A percentile compares a stretch with the other conserved stretches of the same genome.
Conservation (phyloP, 2,113 vertebrate species). For the Xenopus laevis region DNA sequence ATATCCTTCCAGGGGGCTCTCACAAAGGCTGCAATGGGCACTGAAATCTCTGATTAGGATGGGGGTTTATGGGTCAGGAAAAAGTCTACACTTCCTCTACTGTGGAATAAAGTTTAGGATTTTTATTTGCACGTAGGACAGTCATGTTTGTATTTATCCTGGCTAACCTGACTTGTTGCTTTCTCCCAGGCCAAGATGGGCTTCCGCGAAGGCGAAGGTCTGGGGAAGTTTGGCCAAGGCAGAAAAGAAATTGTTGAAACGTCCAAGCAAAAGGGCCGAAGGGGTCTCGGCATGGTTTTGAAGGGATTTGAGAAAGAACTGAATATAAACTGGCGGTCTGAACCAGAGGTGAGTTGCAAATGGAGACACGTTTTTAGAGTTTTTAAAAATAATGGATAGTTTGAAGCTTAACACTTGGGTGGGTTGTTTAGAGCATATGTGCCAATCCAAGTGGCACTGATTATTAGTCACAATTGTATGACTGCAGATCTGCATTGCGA, state of each 20-base stretch:
- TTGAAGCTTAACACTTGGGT: too few relatives aligned
- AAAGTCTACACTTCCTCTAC: neutral
- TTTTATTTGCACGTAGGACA: too few relatives aligned
- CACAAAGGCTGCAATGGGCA: neutral
- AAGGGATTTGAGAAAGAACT: slow-evolving; percentile 91
- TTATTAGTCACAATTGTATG: too few relatives aligned
- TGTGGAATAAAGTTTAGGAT: too few relatives aligned
- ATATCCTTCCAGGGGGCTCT: slow-evolving; percentile 21
- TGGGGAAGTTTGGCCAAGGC: slow-evolving; percentile 93
- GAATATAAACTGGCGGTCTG: slow-evolving; percentile 87
- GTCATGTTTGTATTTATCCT: too few relatives aligned
- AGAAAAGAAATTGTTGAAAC: slow-evolving; percentile 92
- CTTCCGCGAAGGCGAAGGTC: slow-evolving; percentile 89
- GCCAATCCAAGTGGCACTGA: too few relatives aligned
- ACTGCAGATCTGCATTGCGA: too few relatives aligned
- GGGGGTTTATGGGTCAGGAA: neutral
- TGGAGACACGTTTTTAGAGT: too few relatives aligned
- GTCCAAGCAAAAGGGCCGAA: slow-evolving; percentile 88
- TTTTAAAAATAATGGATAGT: too few relatives aligned
- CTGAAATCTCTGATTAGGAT: neutral
- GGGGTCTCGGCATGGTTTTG: slow-evolving; percentile 87
- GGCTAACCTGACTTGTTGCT: neutral
- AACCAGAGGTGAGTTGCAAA: slow-evolving; percentile 75
- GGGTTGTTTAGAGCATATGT: too few relatives aligned
- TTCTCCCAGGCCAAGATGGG: slow-evolving; percentile 90